These are phyloP conservation scores for Lepus townsendii DNA, from an alignment of 2,797 vertebrate species.

Conservation along the genomic window DNA sequence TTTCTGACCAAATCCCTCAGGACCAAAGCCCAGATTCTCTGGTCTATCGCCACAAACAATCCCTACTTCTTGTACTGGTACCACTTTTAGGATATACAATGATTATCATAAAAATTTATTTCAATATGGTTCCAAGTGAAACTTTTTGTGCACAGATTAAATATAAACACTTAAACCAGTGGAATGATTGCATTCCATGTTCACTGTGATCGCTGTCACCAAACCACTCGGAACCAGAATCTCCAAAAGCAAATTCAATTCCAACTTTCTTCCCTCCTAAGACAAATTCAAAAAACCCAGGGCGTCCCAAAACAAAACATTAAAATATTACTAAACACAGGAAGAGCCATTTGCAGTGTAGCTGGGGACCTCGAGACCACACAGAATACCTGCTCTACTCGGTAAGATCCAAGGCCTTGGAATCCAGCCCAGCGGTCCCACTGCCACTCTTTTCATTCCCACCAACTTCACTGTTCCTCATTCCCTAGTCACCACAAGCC, in stretches of 20 bases:
- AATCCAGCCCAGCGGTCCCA: not conserved
- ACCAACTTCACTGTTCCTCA: not conserved
- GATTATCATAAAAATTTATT: not conserved
- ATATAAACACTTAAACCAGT: not conserved
- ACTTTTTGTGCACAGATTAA: not conserved
- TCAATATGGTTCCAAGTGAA: not conserved
- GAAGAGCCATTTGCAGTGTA: not conserved
- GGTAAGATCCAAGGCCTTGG: not conserved
- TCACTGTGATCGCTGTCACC: not conserved
- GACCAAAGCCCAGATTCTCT: not conserved
- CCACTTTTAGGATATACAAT: not conserved
- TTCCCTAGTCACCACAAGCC: not conserved
- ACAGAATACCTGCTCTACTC: not conserved
- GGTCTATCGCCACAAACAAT: not conserved
- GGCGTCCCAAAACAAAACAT: not conserved
- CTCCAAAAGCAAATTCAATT: not conserved
- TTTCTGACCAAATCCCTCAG: not conserved
- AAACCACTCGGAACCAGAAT: not conserved
- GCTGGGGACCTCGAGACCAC: not conserved
- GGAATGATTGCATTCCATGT: not conserved
- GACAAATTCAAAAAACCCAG: not conserved
- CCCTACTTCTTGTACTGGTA: not conserved
- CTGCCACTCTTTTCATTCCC: not conserved
- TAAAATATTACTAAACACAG: not conserved
- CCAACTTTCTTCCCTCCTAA: not conserved